Evolutionary conservation across 2,797 vertebrate genomes (phyloP).

Genomic region (Pangasius sanitwongsei): DNA sequence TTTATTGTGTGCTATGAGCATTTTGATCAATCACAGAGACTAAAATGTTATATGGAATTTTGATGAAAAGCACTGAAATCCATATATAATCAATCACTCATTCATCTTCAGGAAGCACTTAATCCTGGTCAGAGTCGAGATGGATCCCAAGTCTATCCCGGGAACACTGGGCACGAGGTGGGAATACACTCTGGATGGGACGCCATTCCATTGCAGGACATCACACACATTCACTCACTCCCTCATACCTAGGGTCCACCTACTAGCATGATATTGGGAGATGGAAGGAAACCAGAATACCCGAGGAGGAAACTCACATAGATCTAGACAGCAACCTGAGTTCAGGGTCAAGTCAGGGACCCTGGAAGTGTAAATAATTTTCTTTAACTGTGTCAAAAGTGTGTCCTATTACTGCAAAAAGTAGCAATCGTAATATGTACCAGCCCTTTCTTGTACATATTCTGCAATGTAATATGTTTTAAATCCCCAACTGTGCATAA

Average conservation of each 20-base stretch:
- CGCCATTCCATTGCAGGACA: not conserved
- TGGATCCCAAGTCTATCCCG: not conserved
- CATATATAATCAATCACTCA: not conserved
- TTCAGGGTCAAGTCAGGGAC: not conserved
- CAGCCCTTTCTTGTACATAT: not conserved
- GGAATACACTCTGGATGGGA: not conserved
- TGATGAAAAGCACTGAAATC: not conserved
- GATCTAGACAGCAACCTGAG: not conserved
- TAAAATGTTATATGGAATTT: not conserved
- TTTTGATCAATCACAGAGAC: not conserved
- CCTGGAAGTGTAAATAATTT: not conserved
- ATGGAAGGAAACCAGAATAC: not conserved
- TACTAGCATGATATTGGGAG: too few relatives aligned
- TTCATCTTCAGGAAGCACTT: conserved; percentile 1
- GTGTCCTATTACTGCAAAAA: not conserved
- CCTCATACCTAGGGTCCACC: not conserved
- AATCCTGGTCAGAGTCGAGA: not conserved
- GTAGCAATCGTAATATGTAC: not conserved
- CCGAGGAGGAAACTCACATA: not conserved
- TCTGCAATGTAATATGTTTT: not conserved
- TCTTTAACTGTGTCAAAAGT: not conserved
- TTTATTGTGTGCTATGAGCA: not conserved
- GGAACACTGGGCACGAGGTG: not conserved
- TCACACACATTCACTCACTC: not conserved
- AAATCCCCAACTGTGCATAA: not conserved